Base-by-base conservation (phyloP, 1,140 invertebrate genomes). In the Meloidogyne exigua region DNA sequence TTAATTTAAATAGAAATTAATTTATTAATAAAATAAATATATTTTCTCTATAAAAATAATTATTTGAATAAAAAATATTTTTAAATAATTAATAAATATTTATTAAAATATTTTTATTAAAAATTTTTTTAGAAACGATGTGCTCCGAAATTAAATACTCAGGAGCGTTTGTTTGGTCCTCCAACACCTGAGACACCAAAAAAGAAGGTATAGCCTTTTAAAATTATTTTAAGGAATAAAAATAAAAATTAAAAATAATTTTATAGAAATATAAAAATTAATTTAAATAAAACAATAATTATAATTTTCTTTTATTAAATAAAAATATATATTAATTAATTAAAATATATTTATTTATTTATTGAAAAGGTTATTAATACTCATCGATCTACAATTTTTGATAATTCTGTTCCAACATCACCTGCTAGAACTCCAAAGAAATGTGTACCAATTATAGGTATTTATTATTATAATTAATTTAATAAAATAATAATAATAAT, bases 361-460 rank as follows among this genome's bases (percentile, higher is more conserved):
- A 13, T 49, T 49, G 15, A n/a, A 57, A n/a, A 57, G 49, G 49
- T 57, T n/a, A 57, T 57, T 9, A 18, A 49, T 15, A 57, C 18
- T n/a, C 49, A 57, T 57, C 49, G 70, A n/a, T 83, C 81, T 18
- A 64, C 25, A 32, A 83, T 83, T 44, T 83, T 83, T 67, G 75
- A 72, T 66, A 65, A 67, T 57, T 32, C 70, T 15, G 42, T 72
- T 15, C 80, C 81, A 25, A 75, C 21, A 25, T 81, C 81, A 10
- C 79, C 82, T 49, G 65, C 82, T 23, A 72, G 69, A 64, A 82
- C 82, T 25, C 81, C 81, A 42, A 83, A 83, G 68, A 83, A 83
- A 69, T 49, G 39, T 36, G 73, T 83, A 44, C 76, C 82, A 13
- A 81, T 83, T 2, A 42, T 85, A 21, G 76, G 82, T 83, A 75